These are phyloP conservation scores for Pangasianodon gigas DNA, from an alignment of 2,113 vertebrate genomes.

Conservation along the genomic window DNA sequence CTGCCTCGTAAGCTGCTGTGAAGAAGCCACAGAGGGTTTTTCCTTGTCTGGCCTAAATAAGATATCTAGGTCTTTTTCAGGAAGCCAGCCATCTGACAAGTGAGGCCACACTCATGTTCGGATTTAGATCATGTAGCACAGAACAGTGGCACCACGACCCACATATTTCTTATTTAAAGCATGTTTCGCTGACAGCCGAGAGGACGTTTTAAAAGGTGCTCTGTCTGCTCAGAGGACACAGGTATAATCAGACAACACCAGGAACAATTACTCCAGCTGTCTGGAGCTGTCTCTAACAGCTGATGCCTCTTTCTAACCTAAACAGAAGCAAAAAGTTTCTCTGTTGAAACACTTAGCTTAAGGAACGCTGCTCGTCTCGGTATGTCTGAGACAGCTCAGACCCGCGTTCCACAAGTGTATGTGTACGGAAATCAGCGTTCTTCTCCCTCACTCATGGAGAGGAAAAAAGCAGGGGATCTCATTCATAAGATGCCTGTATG, in stretches of 20 bases:
- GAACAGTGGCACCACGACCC: slow-evolving; percentile 54
- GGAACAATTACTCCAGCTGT: slow-evolving; percentile 55
- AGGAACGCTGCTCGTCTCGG: not conserved
- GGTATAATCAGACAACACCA: slow-evolving; percentile 56
- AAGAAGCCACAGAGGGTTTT: slow-evolving; percentile 58
- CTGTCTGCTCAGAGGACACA: slow-evolving; percentile 54
- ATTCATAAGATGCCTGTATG: not conserved
- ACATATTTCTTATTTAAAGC: slow-evolving; percentile 63
- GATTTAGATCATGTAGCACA: slow-evolving; percentile 68
- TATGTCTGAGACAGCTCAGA: not conserved
- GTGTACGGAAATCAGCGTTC: not conserved
- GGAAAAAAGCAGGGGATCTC: not conserved
- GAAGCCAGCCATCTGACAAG: slow-evolving; percentile 62
- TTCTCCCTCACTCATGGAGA: not conserved
- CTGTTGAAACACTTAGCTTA: slow-evolving; percentile 27
- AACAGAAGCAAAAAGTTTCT: not conserved
- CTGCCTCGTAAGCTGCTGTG: slow-evolving; percentile 55
- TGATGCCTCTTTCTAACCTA: slow-evolving; percentile 2
- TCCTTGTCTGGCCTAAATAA: slow-evolving; percentile 66
- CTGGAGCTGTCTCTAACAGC: slow-evolving; percentile 36
- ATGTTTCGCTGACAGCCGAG: slow-evolving; percentile 55
- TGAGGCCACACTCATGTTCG: slow-evolving; percentile 58
- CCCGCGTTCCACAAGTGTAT: not conserved
- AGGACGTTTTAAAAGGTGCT: slow-evolving; percentile 53
- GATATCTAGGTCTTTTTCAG: slow-evolving; percentile 64